Conservation (phyloP, 2,113 vertebrate species). For the Cyanistes caeruleus region DNA sequence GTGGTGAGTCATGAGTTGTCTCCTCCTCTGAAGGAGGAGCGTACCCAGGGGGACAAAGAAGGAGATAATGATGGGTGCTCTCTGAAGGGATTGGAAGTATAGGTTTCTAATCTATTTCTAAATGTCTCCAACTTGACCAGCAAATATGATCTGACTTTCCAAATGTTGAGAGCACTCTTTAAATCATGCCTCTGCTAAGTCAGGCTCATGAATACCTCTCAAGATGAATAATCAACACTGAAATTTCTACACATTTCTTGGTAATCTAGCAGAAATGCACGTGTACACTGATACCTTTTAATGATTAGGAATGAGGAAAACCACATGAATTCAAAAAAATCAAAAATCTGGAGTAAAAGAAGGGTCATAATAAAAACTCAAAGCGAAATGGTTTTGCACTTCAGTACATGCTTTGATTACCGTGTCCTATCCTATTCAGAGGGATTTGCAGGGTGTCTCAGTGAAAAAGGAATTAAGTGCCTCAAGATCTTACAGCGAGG, state of each 20-base stretch:
- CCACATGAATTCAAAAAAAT: background rate
- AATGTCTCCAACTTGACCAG: background rate
- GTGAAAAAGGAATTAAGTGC: conserved; percentile 1
- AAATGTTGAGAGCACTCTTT: background rate
- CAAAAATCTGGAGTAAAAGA: background rate
- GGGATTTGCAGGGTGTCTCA: background rate
- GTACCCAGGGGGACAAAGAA: background rate
- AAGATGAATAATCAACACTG: background rate
- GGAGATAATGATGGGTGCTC: background rate
- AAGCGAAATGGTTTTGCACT: background rate
- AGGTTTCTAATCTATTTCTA: background rate
- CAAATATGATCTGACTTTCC: background rate
- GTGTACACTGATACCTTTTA: background rate
- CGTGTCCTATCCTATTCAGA: background rate
- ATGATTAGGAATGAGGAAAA: background rate
- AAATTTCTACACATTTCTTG: background rate
- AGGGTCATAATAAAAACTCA: background rate
- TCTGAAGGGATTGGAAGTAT: background rate
- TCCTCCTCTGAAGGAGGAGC: background rate
- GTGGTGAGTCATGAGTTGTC: background rate
- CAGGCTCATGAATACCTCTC: background rate
- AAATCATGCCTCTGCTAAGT: background rate
- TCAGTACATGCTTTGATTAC: background rate
- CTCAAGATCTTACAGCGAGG: background rate
- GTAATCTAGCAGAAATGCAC: background rate